These are phyloP conservation scores for Athene cunicularia DNA, from an alignment of 2,113 vertebrate genomes.

Conservation along the genomic window DNA sequence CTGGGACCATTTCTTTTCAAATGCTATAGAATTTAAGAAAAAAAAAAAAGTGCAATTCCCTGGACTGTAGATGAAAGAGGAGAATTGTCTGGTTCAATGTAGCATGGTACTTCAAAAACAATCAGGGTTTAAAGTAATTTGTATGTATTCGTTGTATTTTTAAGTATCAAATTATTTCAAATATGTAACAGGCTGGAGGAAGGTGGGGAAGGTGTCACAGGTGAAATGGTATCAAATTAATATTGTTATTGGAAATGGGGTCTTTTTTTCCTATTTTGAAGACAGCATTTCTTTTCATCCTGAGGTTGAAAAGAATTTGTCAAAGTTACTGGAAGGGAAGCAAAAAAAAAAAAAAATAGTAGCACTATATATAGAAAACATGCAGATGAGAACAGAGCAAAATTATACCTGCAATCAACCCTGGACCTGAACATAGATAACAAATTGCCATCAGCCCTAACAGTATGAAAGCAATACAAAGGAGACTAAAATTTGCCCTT, in stretches of 20 bases:
- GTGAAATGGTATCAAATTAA: not conserved
- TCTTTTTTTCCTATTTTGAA: not conserved
- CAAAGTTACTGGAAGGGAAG: not conserved
- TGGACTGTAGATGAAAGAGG: not conserved
- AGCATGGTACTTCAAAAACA: conserved; percentile 10
- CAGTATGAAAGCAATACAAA: not conserved
- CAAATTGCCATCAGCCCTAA: not conserved
- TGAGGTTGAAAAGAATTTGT: not conserved
- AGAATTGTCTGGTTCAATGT: not conserved
- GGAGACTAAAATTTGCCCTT: not conserved
- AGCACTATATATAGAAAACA: not conserved
- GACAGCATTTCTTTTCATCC: not conserved
- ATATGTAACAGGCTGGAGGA: not conserved
- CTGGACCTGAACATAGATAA: not conserved
- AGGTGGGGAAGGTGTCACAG: not conserved
- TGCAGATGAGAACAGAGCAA: not conserved
- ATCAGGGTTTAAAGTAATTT: not conserved
- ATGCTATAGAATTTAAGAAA: not conserved
- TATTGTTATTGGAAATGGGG: not conserved
- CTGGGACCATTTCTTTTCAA: not conserved
- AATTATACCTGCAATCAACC: not conserved
- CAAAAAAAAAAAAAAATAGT: not conserved
- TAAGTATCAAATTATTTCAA: not conserved
- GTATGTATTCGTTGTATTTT: not conserved
- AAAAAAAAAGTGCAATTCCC: not conserved